Conservation (phyloP, 2,113 vertebrate species). For the Electrona antarctica region DNA sequence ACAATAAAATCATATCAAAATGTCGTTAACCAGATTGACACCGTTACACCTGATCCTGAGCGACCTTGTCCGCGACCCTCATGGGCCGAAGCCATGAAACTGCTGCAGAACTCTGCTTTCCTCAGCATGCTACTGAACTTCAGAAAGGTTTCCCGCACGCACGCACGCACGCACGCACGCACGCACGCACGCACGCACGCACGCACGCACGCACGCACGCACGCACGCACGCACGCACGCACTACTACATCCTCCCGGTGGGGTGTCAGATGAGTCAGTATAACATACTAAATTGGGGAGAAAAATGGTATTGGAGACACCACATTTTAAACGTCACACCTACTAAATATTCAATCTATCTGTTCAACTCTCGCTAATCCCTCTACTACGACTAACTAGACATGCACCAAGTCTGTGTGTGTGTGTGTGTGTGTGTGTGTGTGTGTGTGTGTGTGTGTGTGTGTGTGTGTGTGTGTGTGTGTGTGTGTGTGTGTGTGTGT, state of each 20-base stretch:
- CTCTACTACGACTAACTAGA: no score
- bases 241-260: no score
- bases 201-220: neutral
- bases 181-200: constrained; percentile 4
- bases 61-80: constrained; percentile 78
- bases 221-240: neutral
- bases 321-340: neutral
- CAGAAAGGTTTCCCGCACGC: constrained; percentile 75
- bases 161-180: constrained; percentile 11
- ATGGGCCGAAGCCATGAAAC: constrained; percentile 83
- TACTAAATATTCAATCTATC: neutral
- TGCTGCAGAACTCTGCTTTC: constrained; percentile 86
- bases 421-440: neutral
- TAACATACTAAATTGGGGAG: no score
- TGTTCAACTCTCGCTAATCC: no score
- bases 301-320: no score
- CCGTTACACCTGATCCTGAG: constrained; percentile 78
- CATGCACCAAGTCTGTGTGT: neutral
- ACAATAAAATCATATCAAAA: no score
- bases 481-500: neutral
- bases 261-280: no score
- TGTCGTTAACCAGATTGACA: constrained; percentile 61
- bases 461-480: neutral
- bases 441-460: no score
- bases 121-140: constrained; percentile 84